Evolutionary conservation across 1,140 invertebrate species (phyloP).

Genomic region (Drosophila orena): DNA sequence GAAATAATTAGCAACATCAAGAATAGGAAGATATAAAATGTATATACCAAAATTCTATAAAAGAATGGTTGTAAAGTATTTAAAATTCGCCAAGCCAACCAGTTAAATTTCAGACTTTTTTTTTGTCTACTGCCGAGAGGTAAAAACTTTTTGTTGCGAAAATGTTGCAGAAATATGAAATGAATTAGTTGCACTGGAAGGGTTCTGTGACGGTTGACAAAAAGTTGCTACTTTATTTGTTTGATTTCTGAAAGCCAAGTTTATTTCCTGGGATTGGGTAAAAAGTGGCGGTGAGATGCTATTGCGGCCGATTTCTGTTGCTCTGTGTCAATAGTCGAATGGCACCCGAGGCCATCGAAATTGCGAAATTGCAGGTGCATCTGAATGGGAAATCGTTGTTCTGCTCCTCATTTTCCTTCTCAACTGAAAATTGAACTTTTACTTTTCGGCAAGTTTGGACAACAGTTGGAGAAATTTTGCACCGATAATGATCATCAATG

Average conservation of each 20-base stretch:
- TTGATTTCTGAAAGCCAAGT: constrained; percentile 65
- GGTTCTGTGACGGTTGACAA: constrained; percentile 54
- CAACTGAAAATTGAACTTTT: constrained; percentile 65
- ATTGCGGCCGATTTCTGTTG: constrained; percentile 14
- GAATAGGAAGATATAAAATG: too few relatives aligned
- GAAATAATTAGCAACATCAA: too few relatives aligned
- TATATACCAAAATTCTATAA: too few relatives aligned
- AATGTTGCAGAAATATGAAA: constrained; percentile 80
- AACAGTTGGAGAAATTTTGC: constrained; percentile 17
- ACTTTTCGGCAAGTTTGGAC: constrained; percentile 54
- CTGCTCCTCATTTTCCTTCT: neutral
- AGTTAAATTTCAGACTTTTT: neutral
- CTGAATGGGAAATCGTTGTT: constrained; percentile 43
- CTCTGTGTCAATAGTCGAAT: constrained; percentile 50
- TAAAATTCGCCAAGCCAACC: neutral
- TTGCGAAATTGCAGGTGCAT: constrained; percentile 22
- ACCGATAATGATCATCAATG: constrained; percentile 61
- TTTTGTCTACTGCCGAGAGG: constrained; percentile 16
- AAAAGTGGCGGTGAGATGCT: neutral
- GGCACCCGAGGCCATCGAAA: constrained; percentile 34
- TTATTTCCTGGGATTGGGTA: constrained; percentile 5
- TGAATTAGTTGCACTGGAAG: constrained; percentile 68
- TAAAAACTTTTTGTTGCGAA: constrained; percentile 52
- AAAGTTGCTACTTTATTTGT: constrained; percentile 66
- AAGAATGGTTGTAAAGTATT: neutral